Conservation (phyloP, 2,888 invertebrate species). For the Leucoptera coffeella region DNA sequence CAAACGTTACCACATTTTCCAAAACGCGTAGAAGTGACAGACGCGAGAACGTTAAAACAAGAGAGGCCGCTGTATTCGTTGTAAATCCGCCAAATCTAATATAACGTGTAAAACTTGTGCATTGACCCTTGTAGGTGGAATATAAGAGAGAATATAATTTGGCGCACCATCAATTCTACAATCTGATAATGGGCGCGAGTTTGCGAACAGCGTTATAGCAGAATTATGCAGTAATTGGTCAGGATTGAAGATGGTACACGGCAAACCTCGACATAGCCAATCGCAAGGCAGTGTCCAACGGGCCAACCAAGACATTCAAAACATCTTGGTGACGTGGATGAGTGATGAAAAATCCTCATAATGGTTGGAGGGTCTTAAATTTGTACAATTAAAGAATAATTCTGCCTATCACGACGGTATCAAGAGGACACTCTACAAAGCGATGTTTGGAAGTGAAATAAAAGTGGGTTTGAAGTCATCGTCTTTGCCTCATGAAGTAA, state of each 20-base stretch:
- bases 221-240: slow-evolving; percentile 12
- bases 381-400: slow-evolving; percentile 25
- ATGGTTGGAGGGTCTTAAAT: slow-evolving; percentile 21
- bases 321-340: slow-evolving; percentile 19
- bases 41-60: too few relatives aligned
- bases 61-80: too few relatives aligned
- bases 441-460: slow-evolving; percentile 19
- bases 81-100: too few relatives aligned
- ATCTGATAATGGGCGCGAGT: slow-evolving; percentile 14
- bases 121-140: too few relatives aligned
- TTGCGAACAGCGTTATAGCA: slow-evolving; percentile 11
- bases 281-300: slow-evolving; percentile 15
- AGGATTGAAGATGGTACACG: slow-evolving; percentile 17
- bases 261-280: slow-evolving; percentile 15
- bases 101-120: too few relatives aligned
- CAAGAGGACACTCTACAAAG: slow-evolving; percentile 14
- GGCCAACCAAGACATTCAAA: slow-evolving; percentile 17
- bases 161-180: too few relatives aligned
- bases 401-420: slow-evolving; percentile 16
- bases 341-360: slow-evolving; percentile 13
- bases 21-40: too few relatives aligned
- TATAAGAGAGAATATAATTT: too few relatives aligned
- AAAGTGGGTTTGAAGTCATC: slow-evolving; percentile 18
- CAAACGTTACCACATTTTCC: too few relatives aligned
- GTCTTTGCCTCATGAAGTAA: too few relatives aligned